Percentiles rank a stretch among this genome's conserved stretches.
Evolutionary conservation across 2,113 vertebrate genomes (phyloP).

Genomic region (Bubo bubo): DNA sequence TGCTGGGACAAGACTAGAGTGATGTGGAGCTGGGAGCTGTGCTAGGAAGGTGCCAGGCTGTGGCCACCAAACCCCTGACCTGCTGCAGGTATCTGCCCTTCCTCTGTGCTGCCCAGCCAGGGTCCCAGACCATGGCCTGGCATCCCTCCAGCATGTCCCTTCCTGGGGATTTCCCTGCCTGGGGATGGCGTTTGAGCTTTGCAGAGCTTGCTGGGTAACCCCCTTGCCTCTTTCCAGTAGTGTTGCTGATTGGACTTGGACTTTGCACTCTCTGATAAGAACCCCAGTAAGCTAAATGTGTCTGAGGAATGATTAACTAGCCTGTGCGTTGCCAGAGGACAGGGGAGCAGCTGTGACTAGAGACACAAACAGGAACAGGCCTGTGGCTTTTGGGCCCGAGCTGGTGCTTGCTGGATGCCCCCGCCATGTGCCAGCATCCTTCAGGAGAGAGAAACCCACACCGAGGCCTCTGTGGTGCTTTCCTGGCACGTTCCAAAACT

Average conservation of each 20-base stretch:
- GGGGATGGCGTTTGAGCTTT: background rate
- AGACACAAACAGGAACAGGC: background rate
- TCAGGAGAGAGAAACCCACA: background rate
- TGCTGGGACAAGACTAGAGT: background rate
- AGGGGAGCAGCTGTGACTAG: conserved; percentile 30
- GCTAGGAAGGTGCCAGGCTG: background rate
- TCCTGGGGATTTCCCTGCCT: background rate
- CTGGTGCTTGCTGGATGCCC: background rate
- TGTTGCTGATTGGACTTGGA: conserved; percentile 60
- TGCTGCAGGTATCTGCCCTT: background rate
- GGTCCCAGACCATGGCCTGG: background rate
- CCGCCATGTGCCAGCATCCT: background rate
- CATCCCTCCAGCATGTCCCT: background rate
- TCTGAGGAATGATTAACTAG: conserved; percentile 78
- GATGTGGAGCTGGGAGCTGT: background rate
- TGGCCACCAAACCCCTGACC: background rate
- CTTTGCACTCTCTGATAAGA: conserved; percentile 80
- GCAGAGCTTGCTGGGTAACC: conserved; percentile 49
- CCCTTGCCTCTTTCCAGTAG: background rate
- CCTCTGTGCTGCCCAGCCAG: background rate
- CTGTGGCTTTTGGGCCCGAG: background rate
- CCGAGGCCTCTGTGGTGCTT: background rate
- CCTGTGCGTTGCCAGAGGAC: conserved; percentile 16
- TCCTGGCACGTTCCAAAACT: background rate
- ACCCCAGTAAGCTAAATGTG: conserved; percentile 44